Evolutionary conservation across 2,888 invertebrate genomes (phyloP).

Genomic region (Nephrocerus scutellatus): DNA sequence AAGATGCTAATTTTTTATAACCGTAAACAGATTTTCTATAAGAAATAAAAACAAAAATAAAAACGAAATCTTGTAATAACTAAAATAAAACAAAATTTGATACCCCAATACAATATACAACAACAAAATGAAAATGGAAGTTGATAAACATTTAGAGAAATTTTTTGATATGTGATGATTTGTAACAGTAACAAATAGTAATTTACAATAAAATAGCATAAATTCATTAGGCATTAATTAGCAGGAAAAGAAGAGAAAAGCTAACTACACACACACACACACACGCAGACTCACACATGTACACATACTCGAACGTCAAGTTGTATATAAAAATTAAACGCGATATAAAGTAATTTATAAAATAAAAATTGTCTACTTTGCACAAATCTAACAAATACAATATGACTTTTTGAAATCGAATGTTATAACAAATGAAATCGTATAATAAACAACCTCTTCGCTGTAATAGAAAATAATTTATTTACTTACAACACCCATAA

Average conservation of each 20-base stretch:
- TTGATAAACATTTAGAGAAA: constrained; percentile 33
- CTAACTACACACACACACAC: constrained; percentile 1
- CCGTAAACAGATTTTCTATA: not conserved
- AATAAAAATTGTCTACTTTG: constrained; percentile 20
- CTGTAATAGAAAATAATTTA: constrained; percentile 19
- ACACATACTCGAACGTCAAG: constrained; percentile 6
- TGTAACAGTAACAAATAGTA: constrained; percentile 11
- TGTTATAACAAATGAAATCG: constrained; percentile 20
- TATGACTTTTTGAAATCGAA: constrained; percentile 20
- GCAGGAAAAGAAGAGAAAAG: not conserved
- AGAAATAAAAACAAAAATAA: constrained; percentile 4
- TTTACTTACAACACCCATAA: constrained; percentile 25
- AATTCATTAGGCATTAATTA: constrained; percentile 9
- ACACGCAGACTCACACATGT: constrained; percentile 6
- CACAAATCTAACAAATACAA: constrained; percentile 21
- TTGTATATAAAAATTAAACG: constrained; percentile 10
- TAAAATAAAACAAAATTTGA: constrained; percentile 15
- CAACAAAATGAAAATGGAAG: constrained; percentile 14
- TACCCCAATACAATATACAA: too few relatives aligned
- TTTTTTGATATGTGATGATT: constrained; percentile 43
- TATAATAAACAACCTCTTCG: constrained; percentile 22
- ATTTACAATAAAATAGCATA: constrained; percentile 6
- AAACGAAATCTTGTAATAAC: not conserved
- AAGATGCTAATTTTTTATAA: not conserved
- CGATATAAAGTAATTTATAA: constrained; percentile 15